Base-by-base conservation (phyloP, 2,797 vertebrate genomes). In the Epinephelus awoara region DNA sequence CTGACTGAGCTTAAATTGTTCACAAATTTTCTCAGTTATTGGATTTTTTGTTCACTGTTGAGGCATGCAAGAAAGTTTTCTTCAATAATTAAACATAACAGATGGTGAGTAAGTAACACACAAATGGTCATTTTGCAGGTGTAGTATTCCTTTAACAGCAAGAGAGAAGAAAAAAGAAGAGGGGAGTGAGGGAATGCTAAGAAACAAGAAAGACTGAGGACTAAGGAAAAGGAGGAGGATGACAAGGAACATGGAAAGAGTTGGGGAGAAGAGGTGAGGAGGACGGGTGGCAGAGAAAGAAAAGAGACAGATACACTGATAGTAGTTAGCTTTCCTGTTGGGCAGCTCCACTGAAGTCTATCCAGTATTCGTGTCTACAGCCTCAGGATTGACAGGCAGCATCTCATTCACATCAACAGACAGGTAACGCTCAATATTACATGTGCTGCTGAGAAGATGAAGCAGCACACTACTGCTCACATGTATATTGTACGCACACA, bases 341-440 rank as follows among this genome's bases (percentile, higher is more conserved):
- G 34, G 46, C 54, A 65, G 68, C 74, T 82, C 66, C 51, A 25
- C 52, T 61, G 11, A 58, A 69, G 56, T 75, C 27, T 15, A 44
- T 79, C 55, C 83, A 75, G 25, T 4, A 77, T 83, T 81, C 14
- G 3, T 79, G 58, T 82, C 64, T 75, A 15, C 72, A 85, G 56
- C 46, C 52, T 68, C 46, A 3, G 66, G 78, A 77, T 34, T 83
- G 85, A 70, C 82, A 72, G 78, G 64, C 72, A 64, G 78, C 72
- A 68, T 80, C 79, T 79, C 78, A 75, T 86, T 74, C 72, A 76
- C 80, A 76, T 65, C 46, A 88, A 63, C 55, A 75, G 52, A 83
- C 42, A 63, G 51, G 70, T 62, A 72, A 67, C 65, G 49, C 57
- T 86, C 70, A 87, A 89, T 86, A 83, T 86, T 82, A 82, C 77